Evolutionary conservation across 2,797 vertebrate genomes (phyloP), one percentile per base, ranked within the genome.

Genomic region (Melanotaenia maccullochi): DNA sequence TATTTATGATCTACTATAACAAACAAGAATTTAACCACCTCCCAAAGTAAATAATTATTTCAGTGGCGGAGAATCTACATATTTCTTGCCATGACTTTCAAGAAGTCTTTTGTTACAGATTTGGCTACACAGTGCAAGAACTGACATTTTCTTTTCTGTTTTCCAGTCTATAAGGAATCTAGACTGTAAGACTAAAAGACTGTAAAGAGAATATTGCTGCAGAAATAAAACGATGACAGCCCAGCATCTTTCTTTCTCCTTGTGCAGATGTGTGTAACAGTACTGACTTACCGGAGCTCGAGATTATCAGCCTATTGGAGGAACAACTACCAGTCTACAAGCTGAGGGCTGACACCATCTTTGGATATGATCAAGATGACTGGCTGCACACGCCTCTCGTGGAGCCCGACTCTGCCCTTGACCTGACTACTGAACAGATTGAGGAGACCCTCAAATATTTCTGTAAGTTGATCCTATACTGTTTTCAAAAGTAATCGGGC

Each of bases 361-460:
- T 97, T 5, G 97, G 98, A 81, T 99, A 99, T 90, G 98, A 98
- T 72, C 96, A 98, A 88, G 98, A 98, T 94, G 98, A 99, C 90
- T 99, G 98, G 98, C 95, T 99, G 57, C 98, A 97, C 79, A 99
- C 98, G 0, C 98, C 98, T 2, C 95, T 99, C 85, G 93, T 99
- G 89, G 96, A 95, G 44, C 96, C 97, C 0, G 94, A 97, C 78
- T 89, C 92, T 2, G 94, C 92, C 91, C 90, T 99, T 13, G 96
- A 98, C 90, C 93, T 99, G 93, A 98, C 97, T 38, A 95, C 95
- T 30, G 97, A 99, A 83, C 97, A 99, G 90, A 98, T 98, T 64
- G 97, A 99, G 87, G 98, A 99, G 92, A 99, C 98, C 49, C 94
- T 99, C 90, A 99, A 99, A 85, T 99, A 99, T 85, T 99, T 99